Percentiles rank a stretch among this genome's conserved stretches.
phyloP scores from a whole-genome alignment of 2,888 invertebrate genomes.

The Leptinotarsa rubiginosa region DNA sequence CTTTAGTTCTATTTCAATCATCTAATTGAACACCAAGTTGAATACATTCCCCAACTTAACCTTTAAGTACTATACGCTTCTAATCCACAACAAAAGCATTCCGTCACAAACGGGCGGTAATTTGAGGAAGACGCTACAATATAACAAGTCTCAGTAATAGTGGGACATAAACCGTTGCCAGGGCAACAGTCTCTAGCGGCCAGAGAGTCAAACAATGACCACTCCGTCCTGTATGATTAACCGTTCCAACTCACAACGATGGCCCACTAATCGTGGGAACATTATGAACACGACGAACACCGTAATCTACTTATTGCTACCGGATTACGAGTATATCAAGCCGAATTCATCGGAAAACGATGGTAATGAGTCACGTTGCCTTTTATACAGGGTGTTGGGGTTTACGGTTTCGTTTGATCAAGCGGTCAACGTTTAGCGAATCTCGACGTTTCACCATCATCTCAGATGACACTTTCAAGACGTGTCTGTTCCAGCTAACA shows the following conservation, averaged over 20 bases:
- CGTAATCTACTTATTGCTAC: conserved; percentile 61
- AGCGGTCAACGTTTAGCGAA: background rate
- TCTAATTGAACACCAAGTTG: too few relatives aligned
- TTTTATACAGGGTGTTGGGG: background rate
- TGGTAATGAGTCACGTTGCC: background rate
- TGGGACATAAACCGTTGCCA: conserved; percentile 14
- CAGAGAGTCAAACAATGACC: conserved; percentile 4
- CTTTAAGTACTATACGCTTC: background rate
- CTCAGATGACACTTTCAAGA: too few relatives aligned
- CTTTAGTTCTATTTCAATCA: too few relatives aligned
- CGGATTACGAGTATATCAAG: conserved; percentile 59
- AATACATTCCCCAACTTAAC: too few relatives aligned
- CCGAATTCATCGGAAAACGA: conserved; percentile 52
- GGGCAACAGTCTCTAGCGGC: conserved; percentile 8
- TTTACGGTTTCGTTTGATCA: background rate
- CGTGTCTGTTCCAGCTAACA: too few relatives aligned
- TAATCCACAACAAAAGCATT: background rate
- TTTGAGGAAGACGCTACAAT: conserved; percentile 7
- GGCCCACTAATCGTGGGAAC: conserved; percentile 59
- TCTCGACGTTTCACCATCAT: background rate
- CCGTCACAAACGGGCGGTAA: background rate
- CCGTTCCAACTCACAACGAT: conserved; percentile 48
- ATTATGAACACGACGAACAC: conserved; percentile 52
- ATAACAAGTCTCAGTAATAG: conserved; percentile 3
- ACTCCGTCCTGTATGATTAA: conserved; percentile 53